Base-by-base conservation (phyloP, 2,888 invertebrate genomes). In the Cremastobaeus sp. region DNA sequence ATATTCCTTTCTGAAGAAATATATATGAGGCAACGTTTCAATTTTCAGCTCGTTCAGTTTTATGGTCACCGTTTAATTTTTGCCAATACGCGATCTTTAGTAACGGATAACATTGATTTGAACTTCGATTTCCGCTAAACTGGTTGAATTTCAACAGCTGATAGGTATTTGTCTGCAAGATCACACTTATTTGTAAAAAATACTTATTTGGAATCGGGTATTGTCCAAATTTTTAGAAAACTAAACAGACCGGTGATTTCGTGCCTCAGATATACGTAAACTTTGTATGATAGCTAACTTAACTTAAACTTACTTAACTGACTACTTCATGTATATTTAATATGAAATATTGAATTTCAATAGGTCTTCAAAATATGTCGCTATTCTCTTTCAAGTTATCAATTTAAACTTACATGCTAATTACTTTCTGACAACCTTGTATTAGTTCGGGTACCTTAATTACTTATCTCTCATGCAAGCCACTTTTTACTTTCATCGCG, bases 381-480 rank as follows among this genome's bases (percentile, higher is more conserved):
- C 79, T 84, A 84, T 79, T 80, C 81, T 84, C 79, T 85, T 77
- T 78, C 79, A 76, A 75, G 76, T 78, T 79, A 75, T 76, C 71
- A 55, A 60, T 77, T 81, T 75, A 79, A 80, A 68, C 82, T 86
- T 87, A 86, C 54, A 54, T 14, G 47, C 83, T 86, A 85, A 82
- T 75, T 86, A 86, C 86, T 87, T 87, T 87, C 86, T 80, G 85
- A 86, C 87, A 86, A 87, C 87, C 86, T 86, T 86, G 84, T 84
- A 81, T 85, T 43, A 52, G 37, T 71, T 74, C 28, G 15, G 28
- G 12, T 54, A 48, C 50, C 37, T 41, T 39, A 45, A 12, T 48
- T 52, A 54, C 2, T 39, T 50, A 41, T 39, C 57, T 50, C 18
- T 57, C 72, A 43, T 65, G 35, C 76, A 69, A 72, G 71, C 69